Evolutionary conservation across 1,140 invertebrate genomes (phyloP), one percentile per base, ranked within the genome.

Genomic region (Chionoecetes opilio): DNA sequence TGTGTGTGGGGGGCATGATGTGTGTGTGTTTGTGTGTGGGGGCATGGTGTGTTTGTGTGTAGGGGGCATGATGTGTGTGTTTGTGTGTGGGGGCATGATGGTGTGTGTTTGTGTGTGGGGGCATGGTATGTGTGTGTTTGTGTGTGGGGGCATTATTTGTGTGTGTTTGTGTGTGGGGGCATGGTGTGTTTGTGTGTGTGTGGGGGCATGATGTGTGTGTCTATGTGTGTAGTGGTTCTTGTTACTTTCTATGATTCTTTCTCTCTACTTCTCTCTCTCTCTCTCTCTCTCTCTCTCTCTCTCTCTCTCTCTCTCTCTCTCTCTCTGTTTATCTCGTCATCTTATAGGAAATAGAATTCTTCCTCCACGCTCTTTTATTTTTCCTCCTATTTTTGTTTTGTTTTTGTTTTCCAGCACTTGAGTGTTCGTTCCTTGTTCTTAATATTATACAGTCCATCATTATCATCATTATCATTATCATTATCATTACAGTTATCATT

Each of bases 241-340:
- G 2, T 53, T 11, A 14, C 2, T 2, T 11, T 53, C 46, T 53
- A 2, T 53, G 5, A 6, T 14, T 46, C 82, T 82, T 53, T 32
- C 63, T 82, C 17, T 17, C n/a, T 34, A 3, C 9, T n/a, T 38
- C 87, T 41, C 34, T 41, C 14, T 29, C 0, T 35, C 87, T 38
- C 87, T 89, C 32, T 41, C n/a, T 89, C 38, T 38, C 31, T 89
- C 38, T 38, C 87, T 41, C 38, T 38, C 87, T 38, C 38, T 89
- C 87, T 41, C 87, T 89, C 87, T 29, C 87, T 89, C 87, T 38
- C 87, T 89, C 38, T 41, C 87, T 89, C n/a, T 41, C n/a, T 29
- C 87, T 41, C 38, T 41, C 11, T 41, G 9, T 41, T 32, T 53
- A 35, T 63, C 46, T 32, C 32, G 17, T 21, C 46, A 53, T 32